A percentile compares a stretch with the other conserved stretches of the same genome.
These are phyloP conservation scores for Dolichomitus sp. DNA, from an alignment of 2,888 invertebrate genomes.

Conservation along the genomic window DNA sequence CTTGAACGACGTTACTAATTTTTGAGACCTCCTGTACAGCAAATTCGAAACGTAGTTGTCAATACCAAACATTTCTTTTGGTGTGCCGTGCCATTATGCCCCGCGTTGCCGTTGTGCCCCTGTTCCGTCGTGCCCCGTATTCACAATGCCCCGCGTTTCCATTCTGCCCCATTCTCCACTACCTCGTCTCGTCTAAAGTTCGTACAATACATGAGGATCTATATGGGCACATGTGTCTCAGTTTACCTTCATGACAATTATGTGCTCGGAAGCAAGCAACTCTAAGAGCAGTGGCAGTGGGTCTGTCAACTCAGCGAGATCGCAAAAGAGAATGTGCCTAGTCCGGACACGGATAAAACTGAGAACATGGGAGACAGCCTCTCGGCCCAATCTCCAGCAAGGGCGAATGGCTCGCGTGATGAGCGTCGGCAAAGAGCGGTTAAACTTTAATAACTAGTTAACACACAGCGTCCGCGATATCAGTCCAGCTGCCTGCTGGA, in stretches of 20 bases:
- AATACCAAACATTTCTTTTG: too few relatives aligned
- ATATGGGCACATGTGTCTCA: not conserved
- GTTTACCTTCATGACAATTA: not conserved
- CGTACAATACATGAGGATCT: not conserved
- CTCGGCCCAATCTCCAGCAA: conserved; percentile 65
- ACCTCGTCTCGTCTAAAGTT: too few relatives aligned
- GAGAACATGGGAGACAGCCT: conserved; percentile 31
- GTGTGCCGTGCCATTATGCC: too few relatives aligned
- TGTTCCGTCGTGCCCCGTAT: too few relatives aligned
- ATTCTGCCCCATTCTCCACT: too few relatives aligned
- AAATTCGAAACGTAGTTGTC: too few relatives aligned
- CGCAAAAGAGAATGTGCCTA: conserved; percentile 1
- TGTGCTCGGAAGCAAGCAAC: conserved; percentile 1
- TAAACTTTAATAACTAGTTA: conserved; percentile 82
- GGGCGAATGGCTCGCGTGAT: conserved; percentile 70
- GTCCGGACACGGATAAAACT: conserved; percentile 17
- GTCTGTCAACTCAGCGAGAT: conserved; percentile 16
- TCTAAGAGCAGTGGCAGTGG: conserved; percentile 2
- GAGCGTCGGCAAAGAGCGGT: conserved; percentile 75
- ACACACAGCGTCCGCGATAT: conserved; percentile 77
- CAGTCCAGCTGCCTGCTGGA: conserved; percentile 72
- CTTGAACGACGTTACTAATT: too few relatives aligned
- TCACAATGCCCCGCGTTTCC: too few relatives aligned
- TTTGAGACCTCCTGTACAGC: too few relatives aligned
- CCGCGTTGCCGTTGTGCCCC: too few relatives aligned